Percentiles rank a stretch among this genome's conserved stretches.
Conservation (phyloP, 1,140 invertebrate species). For the Euwallacea similis region DNA sequence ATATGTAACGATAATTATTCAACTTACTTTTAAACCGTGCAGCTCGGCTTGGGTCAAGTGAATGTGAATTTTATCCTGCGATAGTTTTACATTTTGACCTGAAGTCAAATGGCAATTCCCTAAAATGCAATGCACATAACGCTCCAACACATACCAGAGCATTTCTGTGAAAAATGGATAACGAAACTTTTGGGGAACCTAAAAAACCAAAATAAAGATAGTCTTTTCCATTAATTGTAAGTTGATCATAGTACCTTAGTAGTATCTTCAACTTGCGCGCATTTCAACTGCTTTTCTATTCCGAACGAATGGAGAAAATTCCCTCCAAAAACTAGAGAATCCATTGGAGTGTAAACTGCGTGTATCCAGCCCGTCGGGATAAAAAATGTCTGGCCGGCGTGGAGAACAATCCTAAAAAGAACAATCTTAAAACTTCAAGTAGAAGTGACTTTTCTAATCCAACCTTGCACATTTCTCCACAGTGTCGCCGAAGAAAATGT, state of each 20-base stretch:
- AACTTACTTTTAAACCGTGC: constrained; percentile 78
- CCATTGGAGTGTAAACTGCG: constrained; percentile 93
- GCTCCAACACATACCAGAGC: constrained; percentile 95
- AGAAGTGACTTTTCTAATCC: too few relatives aligned
- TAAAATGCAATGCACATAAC: constrained; percentile 86
- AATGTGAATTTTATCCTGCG: constrained; percentile 60
- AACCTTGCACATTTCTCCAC: constrained; percentile 82
- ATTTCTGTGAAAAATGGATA: constrained; percentile 98
- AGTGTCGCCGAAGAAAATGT: constrained; percentile 93
- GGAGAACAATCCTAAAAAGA: constrained; percentile 63
- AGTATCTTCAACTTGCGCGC: constrained; percentile 91
- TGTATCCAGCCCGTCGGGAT: constrained; percentile 99
- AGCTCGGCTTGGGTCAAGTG: constrained; percentile 82
- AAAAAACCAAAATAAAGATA: constrained; percentile 37
- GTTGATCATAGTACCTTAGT: constrained; percentile 68
- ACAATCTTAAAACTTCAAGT: too few relatives aligned
- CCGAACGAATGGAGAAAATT: constrained; percentile 97
- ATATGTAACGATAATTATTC: background rate
- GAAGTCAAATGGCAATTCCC: constrained; percentile 79
- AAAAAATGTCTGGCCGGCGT: constrained; percentile 90
- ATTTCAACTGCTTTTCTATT: constrained; percentile 81
- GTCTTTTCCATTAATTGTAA: constrained; percentile 1
- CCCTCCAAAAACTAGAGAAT: constrained; percentile 96
- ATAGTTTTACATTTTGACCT: constrained; percentile 54
- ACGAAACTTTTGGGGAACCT: constrained; percentile 94